Conservation (phyloP, 2,888 invertebrate genomes). For the Leucoma salicis region DNA sequence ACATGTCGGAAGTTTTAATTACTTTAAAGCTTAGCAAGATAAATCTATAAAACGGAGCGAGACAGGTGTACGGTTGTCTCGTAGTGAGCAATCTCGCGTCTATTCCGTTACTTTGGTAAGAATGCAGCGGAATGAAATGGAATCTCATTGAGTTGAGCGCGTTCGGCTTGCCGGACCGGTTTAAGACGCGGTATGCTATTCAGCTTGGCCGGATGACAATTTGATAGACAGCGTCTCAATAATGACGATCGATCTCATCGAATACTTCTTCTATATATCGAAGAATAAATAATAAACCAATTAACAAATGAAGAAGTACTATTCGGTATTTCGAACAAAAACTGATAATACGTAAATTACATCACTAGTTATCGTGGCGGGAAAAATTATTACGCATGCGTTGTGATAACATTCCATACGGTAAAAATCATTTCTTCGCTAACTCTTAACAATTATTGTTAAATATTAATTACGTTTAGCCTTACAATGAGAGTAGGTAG, state of each 20-base stretch:
- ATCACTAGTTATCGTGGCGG: slow-evolving; percentile 36
- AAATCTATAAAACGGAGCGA: slow-evolving; percentile 13
- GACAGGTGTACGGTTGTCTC: slow-evolving; percentile 32
- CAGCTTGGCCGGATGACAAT: slow-evolving; percentile 64
- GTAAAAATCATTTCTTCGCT: too few relatives aligned
- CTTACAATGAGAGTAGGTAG: too few relatives aligned
- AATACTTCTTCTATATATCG: slow-evolving; percentile 25
- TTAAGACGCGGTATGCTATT: slow-evolving; percentile 57
- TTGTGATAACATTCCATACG: too few relatives aligned
- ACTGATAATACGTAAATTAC: slow-evolving; percentile 11
- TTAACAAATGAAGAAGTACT: background rate
- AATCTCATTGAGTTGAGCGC: slow-evolving; percentile 77
- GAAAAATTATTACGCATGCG: too few relatives aligned
- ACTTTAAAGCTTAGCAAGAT: slow-evolving; percentile 22
- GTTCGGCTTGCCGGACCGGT: slow-evolving; percentile 67
- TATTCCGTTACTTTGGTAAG: slow-evolving; percentile 75
- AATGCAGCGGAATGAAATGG: slow-evolving; percentile 79
- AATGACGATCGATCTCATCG: slow-evolving; percentile 45
- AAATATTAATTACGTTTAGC: too few relatives aligned
- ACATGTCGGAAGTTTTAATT: slow-evolving; percentile 31
- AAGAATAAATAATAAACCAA: background rate
- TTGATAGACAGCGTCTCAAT: slow-evolving; percentile 65
- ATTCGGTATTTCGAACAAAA: background rate
- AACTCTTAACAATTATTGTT: too few relatives aligned
- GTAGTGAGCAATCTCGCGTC: slow-evolving; percentile 49